A percentile compares a stretch with the other conserved stretches of the same genome.
These are phyloP conservation scores for Noctua pronuba DNA, from an alignment of 2,888 invertebrate genomes.

Conservation along the genomic window DNA sequence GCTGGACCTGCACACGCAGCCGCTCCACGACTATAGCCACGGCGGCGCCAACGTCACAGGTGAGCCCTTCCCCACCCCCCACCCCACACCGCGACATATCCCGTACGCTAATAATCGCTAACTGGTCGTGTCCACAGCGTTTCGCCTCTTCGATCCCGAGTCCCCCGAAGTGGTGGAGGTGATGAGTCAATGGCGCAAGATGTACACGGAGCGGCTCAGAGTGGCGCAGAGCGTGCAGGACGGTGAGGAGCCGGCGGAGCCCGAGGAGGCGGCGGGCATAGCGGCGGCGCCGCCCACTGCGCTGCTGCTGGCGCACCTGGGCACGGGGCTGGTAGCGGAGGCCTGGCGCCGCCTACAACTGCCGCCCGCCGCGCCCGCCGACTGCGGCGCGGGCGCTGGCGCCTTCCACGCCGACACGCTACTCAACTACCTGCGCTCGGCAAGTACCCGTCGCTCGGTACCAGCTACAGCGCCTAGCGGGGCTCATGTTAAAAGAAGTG, in stretches of 20 bases:
- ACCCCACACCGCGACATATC: too few relatives aligned
- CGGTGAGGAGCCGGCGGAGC: constrained; percentile 45
- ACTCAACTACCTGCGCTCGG: constrained; percentile 85
- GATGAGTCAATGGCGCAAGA: constrained; percentile 67
- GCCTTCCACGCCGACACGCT: constrained; percentile 86
- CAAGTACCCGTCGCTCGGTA: constrained; percentile 44
- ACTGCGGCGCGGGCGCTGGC: constrained; percentile 75
- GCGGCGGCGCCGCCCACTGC: constrained; percentile 69
- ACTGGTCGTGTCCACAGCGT: constrained; percentile 61
- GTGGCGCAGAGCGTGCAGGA: constrained; percentile 23
- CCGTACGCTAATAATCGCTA: constrained; percentile 16
- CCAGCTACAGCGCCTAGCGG: not conserved
- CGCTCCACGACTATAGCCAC: constrained; percentile 80
- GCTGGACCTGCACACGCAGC: constrained; percentile 81
- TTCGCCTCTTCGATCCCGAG: constrained; percentile 81
- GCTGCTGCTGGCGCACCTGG: constrained; percentile 78
- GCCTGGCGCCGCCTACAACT: constrained; percentile 71
- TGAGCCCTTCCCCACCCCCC: constrained; percentile 39
- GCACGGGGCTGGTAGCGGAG: constrained; percentile 67
- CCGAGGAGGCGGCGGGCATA: constrained; percentile 46
- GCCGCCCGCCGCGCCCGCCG: constrained; percentile 67
- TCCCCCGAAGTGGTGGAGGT: constrained; percentile 67
- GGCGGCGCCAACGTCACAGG: constrained; percentile 86
- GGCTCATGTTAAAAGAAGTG: not conserved
- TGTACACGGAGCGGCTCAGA: constrained; percentile 59